A percentile compares a stretch with the other conserved stretches of the same genome.
Conservation (phyloP, 2,888 invertebrate genomes). For the Drosophila gaucha region DNA sequence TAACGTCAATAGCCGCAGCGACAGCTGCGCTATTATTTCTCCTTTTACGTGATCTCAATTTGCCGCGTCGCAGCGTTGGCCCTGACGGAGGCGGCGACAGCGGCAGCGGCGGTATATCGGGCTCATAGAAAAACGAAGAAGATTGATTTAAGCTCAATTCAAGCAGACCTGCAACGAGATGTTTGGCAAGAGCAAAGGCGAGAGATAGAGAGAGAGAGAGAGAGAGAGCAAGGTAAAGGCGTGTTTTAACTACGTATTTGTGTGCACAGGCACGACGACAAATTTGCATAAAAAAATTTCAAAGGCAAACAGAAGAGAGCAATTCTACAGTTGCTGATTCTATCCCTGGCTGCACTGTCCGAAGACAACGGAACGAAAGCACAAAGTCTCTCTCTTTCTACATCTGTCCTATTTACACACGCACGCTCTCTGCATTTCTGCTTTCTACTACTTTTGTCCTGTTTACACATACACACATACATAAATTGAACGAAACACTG, state of each 20-base stretch:
- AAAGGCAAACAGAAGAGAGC: conserved; percentile 22
- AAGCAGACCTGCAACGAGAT: conserved; percentile 72
- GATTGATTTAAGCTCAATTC: conserved; percentile 69
- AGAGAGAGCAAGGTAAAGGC: conserved; percentile 48
- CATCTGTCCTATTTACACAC: not conserved
- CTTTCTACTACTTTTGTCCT: not conserved
- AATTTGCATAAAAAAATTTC: conserved; percentile 34
- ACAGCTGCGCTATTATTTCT: conserved; percentile 22
- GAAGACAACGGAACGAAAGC: not conserved
- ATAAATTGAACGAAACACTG: conserved; percentile 12
- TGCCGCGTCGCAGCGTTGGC: conserved; percentile 51
- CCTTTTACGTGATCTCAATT: conserved; percentile 61
- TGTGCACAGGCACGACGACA: conserved; percentile 31
- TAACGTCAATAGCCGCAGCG: conserved; percentile 6
- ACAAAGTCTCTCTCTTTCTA: conserved; percentile 6
- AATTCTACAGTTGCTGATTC: not conserved
- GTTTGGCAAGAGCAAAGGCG: conserved; percentile 45
- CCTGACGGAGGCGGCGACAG: conserved; percentile 11
- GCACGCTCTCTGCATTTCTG: not conserved
- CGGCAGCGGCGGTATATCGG: conserved; percentile 27
- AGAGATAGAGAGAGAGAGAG: conserved; percentile 30
- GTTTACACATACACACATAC: not conserved
- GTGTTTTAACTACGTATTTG: conserved; percentile 26
- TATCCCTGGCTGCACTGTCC: not conserved
- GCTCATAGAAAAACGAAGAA: conserved; percentile 57